Evolutionary conservation across 1,140 invertebrate species (phyloP).

Genomic region (Microplitis demolitor): DNA sequence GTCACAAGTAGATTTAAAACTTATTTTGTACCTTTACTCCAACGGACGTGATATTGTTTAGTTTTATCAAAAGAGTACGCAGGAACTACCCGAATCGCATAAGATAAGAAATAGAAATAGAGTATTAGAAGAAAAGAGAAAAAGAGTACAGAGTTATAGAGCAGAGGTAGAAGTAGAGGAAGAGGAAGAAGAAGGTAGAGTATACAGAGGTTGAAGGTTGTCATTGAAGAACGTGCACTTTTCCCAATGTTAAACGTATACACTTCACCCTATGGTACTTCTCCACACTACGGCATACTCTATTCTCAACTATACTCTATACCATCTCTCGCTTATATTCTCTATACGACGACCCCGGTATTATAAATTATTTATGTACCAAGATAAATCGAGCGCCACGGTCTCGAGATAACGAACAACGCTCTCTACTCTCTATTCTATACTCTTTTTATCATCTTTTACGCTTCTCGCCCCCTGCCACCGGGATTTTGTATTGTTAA

Average conservation of each 20-base stretch:
- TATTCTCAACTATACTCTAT: not conserved
- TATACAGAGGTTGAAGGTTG: not conserved
- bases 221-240: not conserved
- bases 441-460: not conserved
- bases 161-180: no score
- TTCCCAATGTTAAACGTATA: constrained; percentile 1
- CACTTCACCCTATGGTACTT: constrained; percentile 1
- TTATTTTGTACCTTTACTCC: no score
- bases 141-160: no score
- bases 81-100: no score
- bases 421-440: not conserved
- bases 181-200: not conserved
- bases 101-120: no score
- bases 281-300: not conserved
- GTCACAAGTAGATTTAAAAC: no score
- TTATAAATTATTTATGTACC: constrained; percentile 28
- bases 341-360: constrained; percentile 4
- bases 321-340: not conserved
- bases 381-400: constrained; percentile 19
- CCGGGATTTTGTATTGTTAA: constrained; percentile 14
- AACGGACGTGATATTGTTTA: no score
- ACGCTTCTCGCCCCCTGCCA: not conserved
- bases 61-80: no score
- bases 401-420: constrained; percentile 16
- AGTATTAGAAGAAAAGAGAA: no score